Evolutionary conservation across 2,113 vertebrate genomes (phyloP), one percentile per base, ranked within the genome.

Genomic region (Phylloscopus trochiloides): DNA sequence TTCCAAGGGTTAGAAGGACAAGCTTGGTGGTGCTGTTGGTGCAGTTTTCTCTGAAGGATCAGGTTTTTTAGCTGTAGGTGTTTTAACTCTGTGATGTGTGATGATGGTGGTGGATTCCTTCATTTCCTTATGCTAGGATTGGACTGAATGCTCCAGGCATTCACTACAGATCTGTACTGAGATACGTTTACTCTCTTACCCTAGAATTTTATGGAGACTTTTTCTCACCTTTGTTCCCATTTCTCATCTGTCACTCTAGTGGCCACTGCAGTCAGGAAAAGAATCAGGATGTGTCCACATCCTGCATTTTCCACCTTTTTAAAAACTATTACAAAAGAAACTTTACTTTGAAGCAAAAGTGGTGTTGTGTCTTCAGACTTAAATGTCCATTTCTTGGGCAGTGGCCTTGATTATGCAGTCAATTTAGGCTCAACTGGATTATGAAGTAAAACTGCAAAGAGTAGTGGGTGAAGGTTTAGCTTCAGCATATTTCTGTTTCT

Each of bases 151-250:
- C 21, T 63, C 29, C 21, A 26, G 14, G 9, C 25, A 10, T 83
- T 89, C 0, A 0, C 38, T 55, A 3, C 31, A 54, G 29, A 6
- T 40, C 29, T 54, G 0, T 25, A 8, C 15, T 75, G 36, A 71
- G 26, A 14, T 54, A 19, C 0, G 0, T 51, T 79, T 79, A 24
- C 5, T 86, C 40, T 59, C 29, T 55, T 85, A 45, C 20, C 9
- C 2, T 59, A 68, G 51, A 20, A 20, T 65, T 12, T 1, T 32
- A 18, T 61, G 19, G 21, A 79, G 31, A 16, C 36, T 76, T 62
- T 18, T 5, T 54, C 20, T 17, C 21, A 45, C 34, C 4, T 61
- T 73, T 57, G 31, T 36, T 55, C 5, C 54, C 2, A 6, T 73
- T 76, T 91, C n/a, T 51, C 11, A 10, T 86, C 31, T 50, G 17